Conservation (phyloP, 1,140 invertebrate species). For the Hycleus cichorii region DNA sequence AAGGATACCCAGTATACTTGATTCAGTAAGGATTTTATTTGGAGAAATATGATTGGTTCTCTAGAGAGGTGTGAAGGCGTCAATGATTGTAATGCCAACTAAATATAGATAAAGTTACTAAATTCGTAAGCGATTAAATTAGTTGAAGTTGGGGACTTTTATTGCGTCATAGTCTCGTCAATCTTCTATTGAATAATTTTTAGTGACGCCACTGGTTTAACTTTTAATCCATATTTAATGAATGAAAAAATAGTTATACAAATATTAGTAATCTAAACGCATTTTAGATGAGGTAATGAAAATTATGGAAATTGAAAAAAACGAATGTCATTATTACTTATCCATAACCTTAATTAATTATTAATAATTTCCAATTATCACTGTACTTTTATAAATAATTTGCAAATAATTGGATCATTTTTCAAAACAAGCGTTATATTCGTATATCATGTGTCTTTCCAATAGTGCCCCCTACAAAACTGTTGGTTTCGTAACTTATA, state of each 20-base stretch:
- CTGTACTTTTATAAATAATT: neutral
- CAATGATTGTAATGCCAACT: no score
- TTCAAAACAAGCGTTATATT: neutral
- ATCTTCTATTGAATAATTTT: no score
- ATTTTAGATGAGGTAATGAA: neutral
- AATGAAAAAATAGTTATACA: neutral
- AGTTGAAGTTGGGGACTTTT: no score
- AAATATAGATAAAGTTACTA: no score
- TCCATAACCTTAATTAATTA: neutral
- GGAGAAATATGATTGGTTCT: no score
- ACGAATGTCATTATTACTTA: neutral
- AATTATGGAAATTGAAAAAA: neutral
- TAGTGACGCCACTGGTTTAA: no score
- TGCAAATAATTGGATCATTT: neutral
- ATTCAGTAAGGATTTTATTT: no score
- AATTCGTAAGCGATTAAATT: no score
- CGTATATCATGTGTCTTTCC: neutral
- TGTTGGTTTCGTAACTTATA: neutral
- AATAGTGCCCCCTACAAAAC: neutral
- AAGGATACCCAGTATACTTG: no score
- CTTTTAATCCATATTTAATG: no score
- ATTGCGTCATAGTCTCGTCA: no score
- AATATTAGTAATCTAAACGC: neutral
- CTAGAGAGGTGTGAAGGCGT: no score
- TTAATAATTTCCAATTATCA: neutral